Conservation (phyloP, 2,113 vertebrate genomes). For the Cheilinus undulatus region DNA sequence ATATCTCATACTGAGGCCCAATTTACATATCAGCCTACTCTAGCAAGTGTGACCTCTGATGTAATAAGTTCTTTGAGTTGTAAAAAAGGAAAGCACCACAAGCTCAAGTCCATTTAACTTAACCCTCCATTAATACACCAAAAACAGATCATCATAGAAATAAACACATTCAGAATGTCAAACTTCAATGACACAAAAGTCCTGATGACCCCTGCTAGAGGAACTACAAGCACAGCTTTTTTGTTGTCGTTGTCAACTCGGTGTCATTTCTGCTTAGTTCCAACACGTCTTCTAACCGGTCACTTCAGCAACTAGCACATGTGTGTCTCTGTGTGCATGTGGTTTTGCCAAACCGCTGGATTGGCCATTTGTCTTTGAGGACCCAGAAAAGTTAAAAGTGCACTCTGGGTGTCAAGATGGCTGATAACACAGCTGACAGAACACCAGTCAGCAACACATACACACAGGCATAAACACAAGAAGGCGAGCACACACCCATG, state of each 20-base stretch:
- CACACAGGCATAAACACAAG: conserved; percentile 22
- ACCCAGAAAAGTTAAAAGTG: conserved; percentile 67
- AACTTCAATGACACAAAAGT: conserved; percentile 14
- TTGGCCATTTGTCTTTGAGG: conserved; percentile 34
- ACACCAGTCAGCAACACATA: conserved; percentile 63
- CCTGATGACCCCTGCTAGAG: conserved; percentile 21
- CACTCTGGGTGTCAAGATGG: conserved; percentile 62
- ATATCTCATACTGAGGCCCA: too few species aligned
- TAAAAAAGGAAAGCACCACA: too few species aligned
- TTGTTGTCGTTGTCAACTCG: conserved; percentile 1
- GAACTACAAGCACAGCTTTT: conserved; percentile 34
- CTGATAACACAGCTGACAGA: conserved; percentile 74
- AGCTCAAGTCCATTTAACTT: too few species aligned
- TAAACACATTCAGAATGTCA: not conserved
- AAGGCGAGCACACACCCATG: conserved; percentile 26
- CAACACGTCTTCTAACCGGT: conserved; percentile 47
- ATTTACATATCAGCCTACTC: too few species aligned
- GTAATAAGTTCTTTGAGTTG: too few species aligned
- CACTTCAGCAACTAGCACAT: conserved; percentile 58
- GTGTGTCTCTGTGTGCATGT: not conserved
- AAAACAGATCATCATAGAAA: not conserved
- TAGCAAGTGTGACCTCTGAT: too few species aligned
- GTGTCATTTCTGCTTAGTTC: conserved; percentile 61
- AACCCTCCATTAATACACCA: not conserved
- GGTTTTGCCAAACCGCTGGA: conserved; percentile 4